Conservation (phyloP, 2,888 invertebrate genomes). For the Nephrotoma appendiculata region DNA sequence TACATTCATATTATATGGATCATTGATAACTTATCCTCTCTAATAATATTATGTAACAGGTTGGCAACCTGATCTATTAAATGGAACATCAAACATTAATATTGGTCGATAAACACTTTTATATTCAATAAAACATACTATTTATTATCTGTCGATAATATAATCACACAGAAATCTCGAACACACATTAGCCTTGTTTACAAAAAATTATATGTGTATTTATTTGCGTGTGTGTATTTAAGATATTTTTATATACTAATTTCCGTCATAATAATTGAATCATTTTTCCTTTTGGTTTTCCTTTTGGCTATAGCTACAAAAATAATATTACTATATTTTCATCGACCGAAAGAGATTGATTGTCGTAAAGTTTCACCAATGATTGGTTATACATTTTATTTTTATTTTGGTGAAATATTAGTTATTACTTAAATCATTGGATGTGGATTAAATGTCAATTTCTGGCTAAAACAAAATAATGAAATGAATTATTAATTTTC, state of each 20-base stretch:
- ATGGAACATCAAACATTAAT: too few relatives aligned
- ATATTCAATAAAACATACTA: not conserved
- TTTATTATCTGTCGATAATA: not conserved
- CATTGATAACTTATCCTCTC: too few relatives aligned
- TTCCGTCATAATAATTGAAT: not conserved
- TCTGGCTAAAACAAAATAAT: not conserved
- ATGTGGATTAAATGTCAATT: not conserved
- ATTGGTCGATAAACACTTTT: too few relatives aligned
- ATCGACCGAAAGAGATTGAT: not conserved
- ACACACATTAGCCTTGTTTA: not conserved
- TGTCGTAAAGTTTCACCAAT: not conserved
- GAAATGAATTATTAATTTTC: not conserved
- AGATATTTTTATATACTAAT: not conserved
- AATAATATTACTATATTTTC: not conserved
- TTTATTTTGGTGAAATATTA: not conserved
- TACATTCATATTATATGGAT: too few relatives aligned
- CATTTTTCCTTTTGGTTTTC: not conserved
- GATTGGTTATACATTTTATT: not conserved
- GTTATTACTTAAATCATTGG: not conserved
- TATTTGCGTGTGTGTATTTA: not conserved
- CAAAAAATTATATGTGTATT: not conserved
- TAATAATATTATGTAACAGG: too few relatives aligned
- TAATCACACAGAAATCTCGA: not conserved
- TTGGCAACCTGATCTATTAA: too few relatives aligned
- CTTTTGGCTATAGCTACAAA: not conserved